Conservation (phyloP, 2,888 invertebrate species). For the Celastrina argiolus region DNA sequence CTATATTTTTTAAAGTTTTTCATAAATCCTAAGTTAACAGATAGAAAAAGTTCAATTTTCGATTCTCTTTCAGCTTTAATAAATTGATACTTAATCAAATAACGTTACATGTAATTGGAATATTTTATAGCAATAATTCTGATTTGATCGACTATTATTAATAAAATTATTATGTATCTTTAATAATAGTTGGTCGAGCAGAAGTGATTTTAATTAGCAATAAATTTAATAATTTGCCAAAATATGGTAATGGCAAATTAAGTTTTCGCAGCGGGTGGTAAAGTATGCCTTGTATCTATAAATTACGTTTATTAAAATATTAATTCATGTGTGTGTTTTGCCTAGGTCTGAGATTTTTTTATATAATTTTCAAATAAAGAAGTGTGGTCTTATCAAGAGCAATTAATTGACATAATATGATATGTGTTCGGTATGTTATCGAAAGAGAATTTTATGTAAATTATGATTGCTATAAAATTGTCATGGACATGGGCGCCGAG, state of each 20-base stretch:
- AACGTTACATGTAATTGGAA: neutral
- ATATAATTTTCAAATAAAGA: neutral
- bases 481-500: too few relatives aligned
- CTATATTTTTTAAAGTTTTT: too few relatives aligned
- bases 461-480: too few relatives aligned
- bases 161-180: neutral
- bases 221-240: constrained; percentile 1
- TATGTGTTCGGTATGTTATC: too few relatives aligned
- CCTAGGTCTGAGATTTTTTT: neutral
- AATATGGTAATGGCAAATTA: constrained; percentile 1
- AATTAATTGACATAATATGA: too few relatives aligned
- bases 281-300: neutral
- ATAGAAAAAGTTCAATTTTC: too few relatives aligned
- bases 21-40: too few relatives aligned
- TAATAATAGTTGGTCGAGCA: neutral
- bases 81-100: neutral
- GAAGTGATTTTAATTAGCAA: neutral
- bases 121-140: neutral
- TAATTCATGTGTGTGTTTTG: neutral
- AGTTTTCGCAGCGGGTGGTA: constrained; percentile 4
- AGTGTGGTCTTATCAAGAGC: too few relatives aligned
- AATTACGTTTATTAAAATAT: neutral
- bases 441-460: too few relatives aligned
- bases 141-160: neutral
- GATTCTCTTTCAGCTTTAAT: neutral